Percentiles rank a stretch among this genome's conserved stretches.
These are phyloP conservation scores for Mirounga angustirostris DNA, from an alignment of 2,113 vertebrate genomes.

Conservation along the genomic window DNA sequence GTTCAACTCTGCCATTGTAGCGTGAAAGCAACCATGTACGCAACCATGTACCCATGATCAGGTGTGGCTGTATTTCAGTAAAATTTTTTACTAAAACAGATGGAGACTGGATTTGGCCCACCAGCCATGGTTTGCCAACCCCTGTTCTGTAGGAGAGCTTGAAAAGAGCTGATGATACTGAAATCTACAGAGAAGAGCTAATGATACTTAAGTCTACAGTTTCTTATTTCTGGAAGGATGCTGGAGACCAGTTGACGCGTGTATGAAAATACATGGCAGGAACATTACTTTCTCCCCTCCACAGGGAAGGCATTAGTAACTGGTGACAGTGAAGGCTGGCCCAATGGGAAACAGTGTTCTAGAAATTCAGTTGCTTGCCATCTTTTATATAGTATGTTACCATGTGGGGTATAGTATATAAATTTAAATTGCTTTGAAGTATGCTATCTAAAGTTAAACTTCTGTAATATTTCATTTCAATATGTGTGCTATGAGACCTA, in stretches of 20 bases:
- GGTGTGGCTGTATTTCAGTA: neutral
- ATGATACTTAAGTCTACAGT: neutral
- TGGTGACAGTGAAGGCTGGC: neutral
- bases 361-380: neutral
- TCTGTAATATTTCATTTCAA: neutral
- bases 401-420: neutral
- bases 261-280: neutral
- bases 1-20: neutral
- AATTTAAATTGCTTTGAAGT: neutral
- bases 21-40: neutral
- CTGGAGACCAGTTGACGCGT: neutral
- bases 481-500: neutral
- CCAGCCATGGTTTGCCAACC: neutral
- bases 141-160: neutral
- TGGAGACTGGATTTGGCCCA: neutral
- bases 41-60: neutral
- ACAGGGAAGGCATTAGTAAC: neutral
- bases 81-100: constrained; percentile 7
- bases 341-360: neutral
- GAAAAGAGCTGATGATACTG: neutral
- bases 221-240: neutral
- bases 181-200: neutral
- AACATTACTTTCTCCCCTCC: neutral
- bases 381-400: neutral
- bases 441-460: neutral